A percentile compares a stretch with the other conserved stretches of the same genome.
phyloP scores from a whole-genome alignment of 2,888 invertebrate genomes.

The Eudemis profundana region DNA sequence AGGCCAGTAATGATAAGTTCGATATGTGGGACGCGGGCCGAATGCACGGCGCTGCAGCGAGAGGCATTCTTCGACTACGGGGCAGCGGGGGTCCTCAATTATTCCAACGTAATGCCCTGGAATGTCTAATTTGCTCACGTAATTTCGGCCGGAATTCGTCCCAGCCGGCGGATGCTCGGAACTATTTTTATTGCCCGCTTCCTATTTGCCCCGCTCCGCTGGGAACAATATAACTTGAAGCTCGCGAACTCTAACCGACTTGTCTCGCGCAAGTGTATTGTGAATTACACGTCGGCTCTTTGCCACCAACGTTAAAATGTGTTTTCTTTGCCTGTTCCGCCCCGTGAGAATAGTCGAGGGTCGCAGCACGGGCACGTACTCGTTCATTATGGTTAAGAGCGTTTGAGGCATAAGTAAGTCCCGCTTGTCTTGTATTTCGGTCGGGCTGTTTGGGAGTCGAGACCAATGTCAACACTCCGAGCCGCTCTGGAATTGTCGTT shows the following conservation, averaged over 20 bases:
- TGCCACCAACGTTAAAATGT: conserved; percentile 56
- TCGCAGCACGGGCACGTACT: conserved; percentile 49
- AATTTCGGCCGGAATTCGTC: conserved; percentile 81
- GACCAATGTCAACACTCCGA: conserved; percentile 43
- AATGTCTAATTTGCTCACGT: conserved; percentile 85
- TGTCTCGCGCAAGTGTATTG: conserved; percentile 76
- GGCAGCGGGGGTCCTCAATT: conserved; percentile 71
- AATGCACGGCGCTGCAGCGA: conserved; percentile 47
- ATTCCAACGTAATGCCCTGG: conserved; percentile 78
- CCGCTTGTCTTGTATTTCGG: conserved; percentile 40
- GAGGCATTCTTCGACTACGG: conserved; percentile 62
- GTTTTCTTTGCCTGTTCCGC: conserved; percentile 60
- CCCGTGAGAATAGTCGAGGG: conserved; percentile 63
- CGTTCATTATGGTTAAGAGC: conserved; percentile 53
- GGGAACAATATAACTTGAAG: conserved; percentile 79
- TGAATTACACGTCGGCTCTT: conserved; percentile 73
- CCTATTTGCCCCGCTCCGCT: conserved; percentile 76
- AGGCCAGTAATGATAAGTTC: conserved; percentile 9
- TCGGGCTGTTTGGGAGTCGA: conserved; percentile 31
- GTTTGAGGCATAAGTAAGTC: conserved; percentile 40
- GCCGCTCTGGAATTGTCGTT: conserved; percentile 37
- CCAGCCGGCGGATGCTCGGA: conserved; percentile 74
- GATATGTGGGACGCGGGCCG: conserved; percentile 20
- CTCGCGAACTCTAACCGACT: conserved; percentile 74
- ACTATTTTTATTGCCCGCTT: conserved; percentile 84